Base-by-base conservation (phyloP, 1,140 invertebrate species). In the Drosophila nasuta region DNA sequence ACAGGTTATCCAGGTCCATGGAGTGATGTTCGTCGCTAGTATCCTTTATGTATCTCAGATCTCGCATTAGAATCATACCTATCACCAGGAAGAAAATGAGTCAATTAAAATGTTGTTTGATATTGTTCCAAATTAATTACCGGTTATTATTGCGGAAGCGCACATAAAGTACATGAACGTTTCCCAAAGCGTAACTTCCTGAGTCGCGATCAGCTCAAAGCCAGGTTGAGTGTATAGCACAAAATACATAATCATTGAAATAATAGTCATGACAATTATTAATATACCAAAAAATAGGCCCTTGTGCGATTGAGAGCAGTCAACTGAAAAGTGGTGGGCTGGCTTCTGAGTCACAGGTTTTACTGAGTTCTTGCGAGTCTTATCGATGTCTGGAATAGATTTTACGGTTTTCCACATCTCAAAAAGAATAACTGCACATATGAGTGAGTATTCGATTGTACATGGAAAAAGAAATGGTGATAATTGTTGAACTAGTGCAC, bases 211-310 rank as follows among this genome's bases (percentile, higher is more conserved):
- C 13, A 94, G 94, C 77, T 96, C 94, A 45, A 95, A 94, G 74
- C 94, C 92, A 75, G 95, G 94, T 82, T 95, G 95, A 56, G 95
- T 95, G 64, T 96, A 95, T 4, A 97, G 93, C 1, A 98, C 97
- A 93, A 98, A 98, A 93, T 98, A 98, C 93, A 98, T 96, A 52
- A 98, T 98, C 60, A 98, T 94, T 15, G 96, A 96, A 66, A 98
- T 97, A 28, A 98, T 96, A 2, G 97, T 98, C 43, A 97, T 93
- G 2, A 98, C 97, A 45, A 97, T 96, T 2, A 97, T 93, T 7
- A 98, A 93, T 62, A 98, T 96, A 7, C 97, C 97, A 56, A 96
- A 95, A 91, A 98, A 98, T 2, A 98, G 94, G 0, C 96, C 96
- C 72, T 96, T 94, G 91, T 98, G 97, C 1, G 97, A 96, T 81